Base-by-base conservation (phyloP, 2,113 vertebrate genomes). In the Chelonoidis abingdonii region DNA sequence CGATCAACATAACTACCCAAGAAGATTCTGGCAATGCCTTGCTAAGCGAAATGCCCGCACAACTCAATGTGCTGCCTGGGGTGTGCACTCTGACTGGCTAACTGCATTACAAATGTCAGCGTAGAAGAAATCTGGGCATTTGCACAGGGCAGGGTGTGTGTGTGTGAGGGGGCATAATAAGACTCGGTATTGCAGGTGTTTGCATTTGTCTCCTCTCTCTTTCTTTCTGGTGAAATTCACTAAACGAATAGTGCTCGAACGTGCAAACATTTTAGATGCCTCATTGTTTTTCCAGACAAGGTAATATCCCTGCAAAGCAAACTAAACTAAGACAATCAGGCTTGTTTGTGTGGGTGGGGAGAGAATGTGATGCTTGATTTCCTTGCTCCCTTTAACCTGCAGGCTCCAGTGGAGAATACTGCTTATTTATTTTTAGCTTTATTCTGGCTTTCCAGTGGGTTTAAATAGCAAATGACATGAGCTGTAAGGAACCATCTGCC, bases 401-500 rank as follows among this genome's bases (percentile, higher is more conserved):
- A 24, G 41, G 10, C 21, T 41, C 83, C 31, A 4, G 31, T 7
- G 29, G 47, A 38, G 31, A 57, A n/a, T 5, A 14, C 24, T 12
- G 14, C 80, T 62, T 47, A 47, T 59, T 31, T 92, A 92, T 78
- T 92, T 92, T 87, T 83, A 87, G 85, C 35, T 80, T 21, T 54
- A 69, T 80, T 91, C 47, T 85, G 27, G 56, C 83, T 85, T 80
- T 54, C 5, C 16, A 3, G 41, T 13, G 44, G 44, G 53, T 87
- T 31, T 53, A 92, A 92, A 87, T 92, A 83, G 90, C 90, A 83
- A 53, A 80, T 87, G 90, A 78, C 90, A 69, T 52, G 90, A 83
- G 44, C 53, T 52, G 53, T 19, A 44, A 62, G 50, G 62, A 78
- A 8, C 41, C 41, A 47, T 25, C 41, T 49, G 53, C 7, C 56